phyloP scores from a whole-genome alignment of 2,888 invertebrate species.

The Alentia gelatinosa region DNA sequence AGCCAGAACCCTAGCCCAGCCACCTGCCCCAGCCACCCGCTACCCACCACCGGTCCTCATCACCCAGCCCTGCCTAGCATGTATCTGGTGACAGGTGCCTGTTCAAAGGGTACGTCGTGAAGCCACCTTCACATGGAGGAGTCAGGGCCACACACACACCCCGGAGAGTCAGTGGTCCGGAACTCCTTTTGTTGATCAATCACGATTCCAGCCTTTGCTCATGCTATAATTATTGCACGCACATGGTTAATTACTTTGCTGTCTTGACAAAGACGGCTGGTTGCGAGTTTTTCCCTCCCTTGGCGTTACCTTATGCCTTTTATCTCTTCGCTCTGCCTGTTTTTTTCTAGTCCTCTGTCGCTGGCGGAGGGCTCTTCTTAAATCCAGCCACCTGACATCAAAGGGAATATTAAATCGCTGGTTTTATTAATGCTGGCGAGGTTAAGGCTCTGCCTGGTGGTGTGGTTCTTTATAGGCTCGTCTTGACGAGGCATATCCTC shows the following conservation, averaged over 20 bases:
- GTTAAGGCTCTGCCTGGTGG: no score
- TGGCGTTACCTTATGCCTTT: not conserved
- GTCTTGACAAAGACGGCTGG: not conserved
- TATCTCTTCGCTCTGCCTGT: not conserved
- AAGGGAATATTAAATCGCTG: not conserved
- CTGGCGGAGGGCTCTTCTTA: not conserved
- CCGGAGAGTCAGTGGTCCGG: not conserved
- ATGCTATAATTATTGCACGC: not conserved
- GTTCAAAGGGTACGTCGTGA: no score
- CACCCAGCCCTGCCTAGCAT: no score
- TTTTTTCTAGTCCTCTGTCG: not conserved
- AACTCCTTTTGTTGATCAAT: conserved; percentile 8
- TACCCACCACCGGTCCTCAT: no score
- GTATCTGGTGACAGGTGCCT: no score
- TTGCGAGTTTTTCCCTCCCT: not conserved
- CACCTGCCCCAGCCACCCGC: no score
- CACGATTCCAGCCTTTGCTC: not conserved
- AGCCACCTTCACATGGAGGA: no score
- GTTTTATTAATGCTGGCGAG: no score
- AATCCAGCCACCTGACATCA: not conserved
- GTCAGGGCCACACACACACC: not conserved
- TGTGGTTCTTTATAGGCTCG: no score
- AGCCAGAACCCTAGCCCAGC: no score
- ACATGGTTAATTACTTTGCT: not conserved
- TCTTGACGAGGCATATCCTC: no score